Evolutionary conservation across 2,888 invertebrate species (phyloP).

Genomic region (Leptodirus hochenwartii): DNA sequence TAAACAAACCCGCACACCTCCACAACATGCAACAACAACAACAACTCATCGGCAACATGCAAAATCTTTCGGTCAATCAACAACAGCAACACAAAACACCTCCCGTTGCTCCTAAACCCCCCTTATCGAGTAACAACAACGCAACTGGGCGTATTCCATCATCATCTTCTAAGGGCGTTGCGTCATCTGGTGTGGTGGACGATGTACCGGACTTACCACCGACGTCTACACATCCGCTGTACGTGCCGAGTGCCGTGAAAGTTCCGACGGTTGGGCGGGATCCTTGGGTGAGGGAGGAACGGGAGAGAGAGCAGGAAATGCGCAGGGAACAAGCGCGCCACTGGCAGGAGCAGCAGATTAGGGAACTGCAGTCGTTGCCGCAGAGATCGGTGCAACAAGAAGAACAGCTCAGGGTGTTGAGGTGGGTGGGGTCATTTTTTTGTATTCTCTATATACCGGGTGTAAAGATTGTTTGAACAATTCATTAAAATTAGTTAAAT

Average conservation of each 20-base stretch:
- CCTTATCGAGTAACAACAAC: constrained; percentile 8
- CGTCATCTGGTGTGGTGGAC: constrained; percentile 13
- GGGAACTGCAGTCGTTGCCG: constrained; percentile 51
- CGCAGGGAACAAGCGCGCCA: constrained; percentile 56
- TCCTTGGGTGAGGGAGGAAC: constrained; percentile 89
- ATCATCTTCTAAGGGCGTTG: too few relatives aligned
- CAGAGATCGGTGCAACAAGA: constrained; percentile 62
- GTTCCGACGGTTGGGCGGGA: constrained; percentile 38
- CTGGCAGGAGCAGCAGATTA: constrained; percentile 76
- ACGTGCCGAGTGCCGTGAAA: constrained; percentile 51
- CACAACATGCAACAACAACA: constrained; percentile 21
- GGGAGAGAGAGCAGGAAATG: constrained; percentile 56
- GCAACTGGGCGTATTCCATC: too few relatives aligned
- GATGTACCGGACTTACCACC: constrained; percentile 46
- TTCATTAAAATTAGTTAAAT: too few relatives aligned
- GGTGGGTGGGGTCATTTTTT: too few relatives aligned
- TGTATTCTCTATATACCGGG: too few relatives aligned
- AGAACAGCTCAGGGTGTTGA: constrained; percentile 73
- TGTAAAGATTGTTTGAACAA: too few relatives aligned
- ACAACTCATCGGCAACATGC: constrained; percentile 7
- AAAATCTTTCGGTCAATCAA: not conserved
- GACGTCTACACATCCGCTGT: constrained; percentile 52
- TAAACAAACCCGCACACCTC: constrained; percentile 19
- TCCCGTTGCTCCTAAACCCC: constrained; percentile 14
- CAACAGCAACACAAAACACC: constrained; percentile 7